These are phyloP conservation scores for Tenthredo distinguenda DNA, from an alignment of 2,888 invertebrate species.

Conservation along the genomic window DNA sequence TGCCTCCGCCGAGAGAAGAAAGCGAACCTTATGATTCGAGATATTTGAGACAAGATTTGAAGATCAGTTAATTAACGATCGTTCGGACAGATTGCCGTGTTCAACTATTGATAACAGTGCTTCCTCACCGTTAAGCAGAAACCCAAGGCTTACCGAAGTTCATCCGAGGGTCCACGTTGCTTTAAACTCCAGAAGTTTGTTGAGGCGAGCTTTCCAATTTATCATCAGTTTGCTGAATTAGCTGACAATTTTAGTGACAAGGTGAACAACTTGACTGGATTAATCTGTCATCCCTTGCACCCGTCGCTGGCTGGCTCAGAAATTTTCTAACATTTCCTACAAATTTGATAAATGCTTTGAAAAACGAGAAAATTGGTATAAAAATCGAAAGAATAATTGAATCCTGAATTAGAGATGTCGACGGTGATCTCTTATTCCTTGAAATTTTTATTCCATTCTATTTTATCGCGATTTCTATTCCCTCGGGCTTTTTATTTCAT, in stretches of 20 bases:
- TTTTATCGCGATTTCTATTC: background rate
- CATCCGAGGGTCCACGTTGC: background rate
- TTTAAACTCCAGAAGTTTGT: slow-evolving; percentile 21
- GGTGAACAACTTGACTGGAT: slow-evolving; percentile 33
- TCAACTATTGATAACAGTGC: slow-evolving; percentile 25
- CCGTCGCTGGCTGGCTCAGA: background rate
- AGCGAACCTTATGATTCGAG: background rate
- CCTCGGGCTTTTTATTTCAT: background rate
- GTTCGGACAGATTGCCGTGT: background rate
- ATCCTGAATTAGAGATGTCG: background rate
- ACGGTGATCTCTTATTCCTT: background rate
- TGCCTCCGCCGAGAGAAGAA: background rate
- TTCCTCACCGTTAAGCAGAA: background rate
- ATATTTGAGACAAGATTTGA: background rate
- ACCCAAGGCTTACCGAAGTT: slow-evolving; percentile 20
- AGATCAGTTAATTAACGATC: slow-evolving; percentile 32
- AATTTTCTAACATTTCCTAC: background rate
- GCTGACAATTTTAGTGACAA: slow-evolving; percentile 17
- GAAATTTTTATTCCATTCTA: background rate
- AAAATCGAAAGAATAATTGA: background rate
- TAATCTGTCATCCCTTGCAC: background rate
- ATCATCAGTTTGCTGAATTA: slow-evolving; percentile 34
- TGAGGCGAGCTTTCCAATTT: slow-evolving; percentile 13
- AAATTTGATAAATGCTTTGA: background rate
- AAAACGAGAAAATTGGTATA: too few species aligned